phyloP scores from a whole-genome alignment of 2,113 vertebrate genomes.

The Microcebus lehilahytsara region DNA sequence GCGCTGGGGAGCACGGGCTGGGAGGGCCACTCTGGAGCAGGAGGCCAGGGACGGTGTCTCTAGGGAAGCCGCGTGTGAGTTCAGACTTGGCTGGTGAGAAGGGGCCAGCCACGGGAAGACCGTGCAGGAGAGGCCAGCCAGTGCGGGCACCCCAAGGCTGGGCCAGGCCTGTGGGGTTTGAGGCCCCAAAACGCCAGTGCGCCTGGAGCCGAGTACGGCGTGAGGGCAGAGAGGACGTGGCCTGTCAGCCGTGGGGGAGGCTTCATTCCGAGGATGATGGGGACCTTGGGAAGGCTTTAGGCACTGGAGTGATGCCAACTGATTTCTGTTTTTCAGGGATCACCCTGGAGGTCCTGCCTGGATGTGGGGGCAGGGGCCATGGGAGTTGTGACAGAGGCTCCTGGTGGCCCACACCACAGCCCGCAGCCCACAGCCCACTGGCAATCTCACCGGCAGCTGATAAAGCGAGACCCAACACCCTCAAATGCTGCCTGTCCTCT shows the following conservation, averaged over 20 bases:
- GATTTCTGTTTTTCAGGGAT: background rate
- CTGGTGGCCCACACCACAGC: background rate
- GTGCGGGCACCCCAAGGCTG: background rate
- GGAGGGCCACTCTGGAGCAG: background rate
- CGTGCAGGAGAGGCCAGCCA: accelerated
- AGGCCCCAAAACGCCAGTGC: background rate
- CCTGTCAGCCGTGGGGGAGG: background rate
- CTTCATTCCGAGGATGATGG: background rate
- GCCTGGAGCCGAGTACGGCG: background rate
- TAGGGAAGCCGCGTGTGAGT: background rate
- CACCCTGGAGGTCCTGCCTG: background rate
- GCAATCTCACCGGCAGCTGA: too few relatives aligned
- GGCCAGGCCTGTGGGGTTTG: background rate
- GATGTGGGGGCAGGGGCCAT: accelerated
- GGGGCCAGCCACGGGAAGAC: background rate
- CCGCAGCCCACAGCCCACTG: too few relatives aligned
- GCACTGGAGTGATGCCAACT: background rate
- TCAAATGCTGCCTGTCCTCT: background rate
- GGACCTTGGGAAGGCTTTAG: background rate
- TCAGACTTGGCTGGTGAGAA: background rate
- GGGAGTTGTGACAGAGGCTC: background rate
- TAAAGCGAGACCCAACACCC: background rate
- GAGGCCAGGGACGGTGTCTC: background rate
- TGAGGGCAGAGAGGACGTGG: background rate
- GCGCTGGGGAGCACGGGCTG: accelerated